These are phyloP conservation scores for Poeciliopsis gracilis DNA, from an alignment of 2,797 vertebrate genomes.

Conservation along the genomic window DNA sequence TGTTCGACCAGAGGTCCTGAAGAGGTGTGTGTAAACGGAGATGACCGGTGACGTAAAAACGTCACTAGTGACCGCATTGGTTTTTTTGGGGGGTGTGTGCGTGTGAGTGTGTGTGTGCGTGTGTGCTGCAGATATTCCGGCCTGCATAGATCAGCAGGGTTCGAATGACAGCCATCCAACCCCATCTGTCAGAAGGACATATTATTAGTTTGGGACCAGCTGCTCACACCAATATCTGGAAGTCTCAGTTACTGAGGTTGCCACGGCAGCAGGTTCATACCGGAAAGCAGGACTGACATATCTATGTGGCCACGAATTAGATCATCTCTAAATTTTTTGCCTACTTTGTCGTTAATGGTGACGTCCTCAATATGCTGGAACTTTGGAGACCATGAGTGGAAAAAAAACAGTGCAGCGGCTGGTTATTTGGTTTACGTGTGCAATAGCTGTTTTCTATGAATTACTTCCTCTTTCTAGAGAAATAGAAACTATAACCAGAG, in stretches of 20 bases:
- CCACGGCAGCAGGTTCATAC: slow-evolving; percentile 38
- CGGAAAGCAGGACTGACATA: slow-evolving; percentile 17
- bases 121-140: slow-evolving; percentile 53
- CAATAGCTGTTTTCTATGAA: slow-evolving; percentile 40
- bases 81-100: background rate
- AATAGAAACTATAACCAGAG: slow-evolving; percentile 39
- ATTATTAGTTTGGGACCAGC: slow-evolving; percentile 70
- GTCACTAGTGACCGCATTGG: slow-evolving; percentile 59
- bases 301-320: background rate
- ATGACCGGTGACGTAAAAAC: slow-evolving; percentile 52
- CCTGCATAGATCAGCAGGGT: slow-evolving; percentile 73
- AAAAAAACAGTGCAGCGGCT: background rate
- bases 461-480: slow-evolving; percentile 73
- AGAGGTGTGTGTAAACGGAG: slow-evolving; percentile 63
- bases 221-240: slow-evolving; percentile 60
- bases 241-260: slow-evolving; percentile 30
- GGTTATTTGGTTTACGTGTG: slow-evolving; percentile 34
- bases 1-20: slow-evolving; percentile 37
- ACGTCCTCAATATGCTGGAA: background rate
- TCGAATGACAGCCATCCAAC: slow-evolving; percentile 71
- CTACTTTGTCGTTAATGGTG: background rate
- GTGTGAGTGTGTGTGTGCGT: too few species aligned
- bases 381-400: slow-evolving; percentile 11
- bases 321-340: background rate
- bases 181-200: slow-evolving; percentile 67